Percentiles rank a stretch among this genome's conserved stretches.
Evolutionary conservation across 2,113 vertebrate genomes (phyloP).

Genomic region (Microcebus tavaratra): DNA sequence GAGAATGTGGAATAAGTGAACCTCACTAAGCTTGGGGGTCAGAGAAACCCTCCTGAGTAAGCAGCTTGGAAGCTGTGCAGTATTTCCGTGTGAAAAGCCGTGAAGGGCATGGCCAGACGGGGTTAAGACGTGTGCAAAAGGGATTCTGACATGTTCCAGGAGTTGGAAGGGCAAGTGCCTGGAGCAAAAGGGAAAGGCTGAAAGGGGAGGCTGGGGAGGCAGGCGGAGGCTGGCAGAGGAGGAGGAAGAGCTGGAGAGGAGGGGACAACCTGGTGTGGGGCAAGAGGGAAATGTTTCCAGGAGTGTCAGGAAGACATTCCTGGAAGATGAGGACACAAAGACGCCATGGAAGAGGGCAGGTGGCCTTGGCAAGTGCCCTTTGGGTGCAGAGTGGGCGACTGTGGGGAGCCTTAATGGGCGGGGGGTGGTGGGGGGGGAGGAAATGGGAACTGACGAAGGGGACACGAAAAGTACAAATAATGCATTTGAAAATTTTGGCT

Average conservation of each 20-base stretch:
- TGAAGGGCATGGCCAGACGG: background rate
- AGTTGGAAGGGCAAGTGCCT: background rate
- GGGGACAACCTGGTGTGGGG: fast-evolving
- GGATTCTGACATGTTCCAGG: background rate
- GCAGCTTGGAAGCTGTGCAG: background rate
- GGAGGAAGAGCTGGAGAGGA: background rate
- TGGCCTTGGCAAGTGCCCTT: fast-evolving
- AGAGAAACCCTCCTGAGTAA: background rate
- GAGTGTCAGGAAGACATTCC: no score
- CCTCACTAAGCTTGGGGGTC: background rate
- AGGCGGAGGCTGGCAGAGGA: background rate
- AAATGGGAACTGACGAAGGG: background rate
- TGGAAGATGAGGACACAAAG: background rate
- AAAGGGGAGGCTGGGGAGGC: no score
- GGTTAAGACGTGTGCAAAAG: background rate
- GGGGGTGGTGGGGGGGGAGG: background rate
- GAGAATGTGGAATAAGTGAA: background rate
- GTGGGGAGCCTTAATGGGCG: background rate
- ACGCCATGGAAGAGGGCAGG: fast-evolving
- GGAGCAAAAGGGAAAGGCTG: background rate
- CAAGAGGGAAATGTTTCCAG: fast-evolving
- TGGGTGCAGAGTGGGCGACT: background rate
- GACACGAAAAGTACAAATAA: background rate
- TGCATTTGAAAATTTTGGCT: background rate
- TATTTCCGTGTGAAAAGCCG: background rate